A percentile compares a stretch with the other conserved stretches of the same genome.
Conservation (phyloP, 2,797 vertebrate species). For the Steatocranus sp. region DNA sequence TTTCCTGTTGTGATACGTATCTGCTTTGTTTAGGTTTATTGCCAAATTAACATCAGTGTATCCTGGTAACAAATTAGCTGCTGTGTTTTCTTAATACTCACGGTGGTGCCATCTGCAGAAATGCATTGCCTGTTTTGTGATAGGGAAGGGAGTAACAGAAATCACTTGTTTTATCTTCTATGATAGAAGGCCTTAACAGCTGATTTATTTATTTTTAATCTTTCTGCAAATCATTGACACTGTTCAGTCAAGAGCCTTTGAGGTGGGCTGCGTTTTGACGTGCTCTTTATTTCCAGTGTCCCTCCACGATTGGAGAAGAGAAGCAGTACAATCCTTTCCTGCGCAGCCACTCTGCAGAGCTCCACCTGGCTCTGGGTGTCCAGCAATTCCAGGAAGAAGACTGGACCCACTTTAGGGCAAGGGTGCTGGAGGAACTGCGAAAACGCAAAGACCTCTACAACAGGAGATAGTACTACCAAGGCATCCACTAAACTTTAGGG, state of each 20-base stretch:
- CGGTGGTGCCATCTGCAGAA: neutral
- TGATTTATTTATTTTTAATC: neutral
- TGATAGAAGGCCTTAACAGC: too few species aligned
- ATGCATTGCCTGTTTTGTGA: neutral
- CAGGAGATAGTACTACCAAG: slow-evolving; percentile 70
- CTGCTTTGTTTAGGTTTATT: neutral
- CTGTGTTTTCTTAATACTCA: neutral
- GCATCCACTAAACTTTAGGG: neutral
- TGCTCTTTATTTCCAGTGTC: slow-evolving; percentile 74
- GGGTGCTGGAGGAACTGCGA: slow-evolving; percentile 86
- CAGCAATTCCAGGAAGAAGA: slow-evolving; percentile 75
- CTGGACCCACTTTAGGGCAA: slow-evolving; percentile 80
- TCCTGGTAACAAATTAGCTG: neutral
- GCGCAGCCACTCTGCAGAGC: slow-evolving; percentile 80
- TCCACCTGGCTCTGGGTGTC: slow-evolving; percentile 85
- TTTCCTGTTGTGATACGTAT: neutral
- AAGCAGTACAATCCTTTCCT: slow-evolving; percentile 94
- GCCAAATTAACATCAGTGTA: neutral
- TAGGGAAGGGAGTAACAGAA: neutral
- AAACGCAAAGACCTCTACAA: slow-evolving; percentile 87
- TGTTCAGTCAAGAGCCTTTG: neutral
- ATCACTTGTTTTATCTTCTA: neutral
- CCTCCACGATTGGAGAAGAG: slow-evolving; percentile 90
- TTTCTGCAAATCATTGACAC: neutral
- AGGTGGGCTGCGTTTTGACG: neutral